phyloP scores from a whole-genome alignment of 1,140 invertebrate species.

The Bombus difficillimus region DNA sequence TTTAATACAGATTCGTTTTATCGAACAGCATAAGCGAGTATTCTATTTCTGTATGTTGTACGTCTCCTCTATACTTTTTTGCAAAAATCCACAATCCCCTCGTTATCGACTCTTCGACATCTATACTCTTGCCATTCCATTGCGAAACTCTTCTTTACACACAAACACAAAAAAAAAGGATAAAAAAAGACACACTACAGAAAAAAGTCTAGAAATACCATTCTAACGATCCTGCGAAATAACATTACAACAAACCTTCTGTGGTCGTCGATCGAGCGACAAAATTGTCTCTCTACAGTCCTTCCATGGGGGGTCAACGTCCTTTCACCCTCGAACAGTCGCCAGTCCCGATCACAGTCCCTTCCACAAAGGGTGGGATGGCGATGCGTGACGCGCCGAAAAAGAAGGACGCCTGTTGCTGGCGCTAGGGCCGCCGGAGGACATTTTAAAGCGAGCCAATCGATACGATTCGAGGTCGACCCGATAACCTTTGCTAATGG shows the following conservation, averaged over 20 bases:
- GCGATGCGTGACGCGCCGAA: conserved; percentile 33
- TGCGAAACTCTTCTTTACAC: neutral
- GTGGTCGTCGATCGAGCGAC: neutral
- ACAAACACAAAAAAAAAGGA: no score
- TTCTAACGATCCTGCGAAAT: neutral
- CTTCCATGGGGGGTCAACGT: conserved; percentile 9
- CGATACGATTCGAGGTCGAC: conserved; percentile 70
- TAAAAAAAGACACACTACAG: neutral
- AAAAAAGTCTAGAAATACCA: neutral
- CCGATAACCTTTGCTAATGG: conserved; percentile 71
- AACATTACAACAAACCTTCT: neutral
- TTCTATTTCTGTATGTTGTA: no score
- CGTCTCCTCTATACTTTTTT: no score
- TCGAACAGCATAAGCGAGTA: no score
- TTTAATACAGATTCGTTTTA: no score
- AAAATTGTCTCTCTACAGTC: neutral
- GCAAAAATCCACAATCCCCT: no score
- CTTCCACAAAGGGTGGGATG: neutral
- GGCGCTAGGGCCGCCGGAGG: conserved; percentile 11
- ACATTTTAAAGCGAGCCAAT: conserved; percentile 56
- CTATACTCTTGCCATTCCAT: neutral
- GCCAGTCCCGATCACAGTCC: neutral
- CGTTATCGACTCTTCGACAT: no score
- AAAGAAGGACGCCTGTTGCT: conserved; percentile 51
- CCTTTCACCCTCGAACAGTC: conserved; percentile 5